Conservation (phyloP, 2,113 vertebrate genomes). For the Vidua chalybeata region DNA sequence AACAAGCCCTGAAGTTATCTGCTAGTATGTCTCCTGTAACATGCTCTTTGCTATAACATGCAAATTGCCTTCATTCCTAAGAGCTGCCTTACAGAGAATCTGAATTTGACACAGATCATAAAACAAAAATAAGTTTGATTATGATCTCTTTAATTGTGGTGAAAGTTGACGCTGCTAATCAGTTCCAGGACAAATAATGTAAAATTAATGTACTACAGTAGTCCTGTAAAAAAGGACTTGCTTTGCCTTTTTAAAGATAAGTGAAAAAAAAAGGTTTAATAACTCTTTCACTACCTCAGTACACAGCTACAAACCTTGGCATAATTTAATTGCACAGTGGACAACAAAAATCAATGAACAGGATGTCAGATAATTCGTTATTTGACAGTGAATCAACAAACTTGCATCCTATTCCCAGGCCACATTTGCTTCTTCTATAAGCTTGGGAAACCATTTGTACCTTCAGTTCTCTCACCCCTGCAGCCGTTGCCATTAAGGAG, state of each 20-base stretch:
- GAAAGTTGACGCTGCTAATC: not conserved
- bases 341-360: constrained; percentile 12
- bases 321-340: not conserved
- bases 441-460: not conserved
- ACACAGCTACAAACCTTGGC: not conserved
- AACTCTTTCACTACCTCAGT: not conserved
- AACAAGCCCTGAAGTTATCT: constrained; percentile 19
- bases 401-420: not conserved
- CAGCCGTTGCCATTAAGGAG: not conserved
- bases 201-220: not conserved
- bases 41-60: constrained; percentile 2
- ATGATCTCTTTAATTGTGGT: constrained; percentile 30
- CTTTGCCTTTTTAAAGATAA: constrained; percentile 13
- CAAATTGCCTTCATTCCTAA: constrained; percentile 8
- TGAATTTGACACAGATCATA: constrained; percentile 23
- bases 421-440: not conserved
- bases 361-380: not conserved
- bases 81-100: not conserved
- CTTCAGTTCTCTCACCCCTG: not conserved
- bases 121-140: constrained; percentile 53
- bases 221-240: constrained; percentile 3
- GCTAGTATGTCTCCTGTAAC: constrained; percentile 18
- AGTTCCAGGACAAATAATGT: constrained; percentile 35
- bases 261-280: not conserved
- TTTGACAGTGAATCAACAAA: not conserved